These are phyloP conservation scores for Alca torda DNA, from an alignment of 2,797 vertebrate species.

Conservation along the genomic window DNA sequence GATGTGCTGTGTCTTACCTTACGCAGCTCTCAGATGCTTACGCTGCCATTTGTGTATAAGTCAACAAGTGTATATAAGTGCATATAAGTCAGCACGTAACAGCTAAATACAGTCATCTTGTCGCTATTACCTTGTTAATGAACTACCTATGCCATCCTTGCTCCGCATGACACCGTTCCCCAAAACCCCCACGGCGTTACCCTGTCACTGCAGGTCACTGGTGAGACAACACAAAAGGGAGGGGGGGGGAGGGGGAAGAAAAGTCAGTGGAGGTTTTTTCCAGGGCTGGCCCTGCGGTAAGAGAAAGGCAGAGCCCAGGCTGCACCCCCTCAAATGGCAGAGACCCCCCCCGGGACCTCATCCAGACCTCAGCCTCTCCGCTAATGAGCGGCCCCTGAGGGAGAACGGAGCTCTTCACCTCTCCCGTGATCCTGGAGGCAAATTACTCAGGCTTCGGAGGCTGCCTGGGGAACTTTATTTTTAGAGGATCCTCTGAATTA, in stretches of 20 bases:
- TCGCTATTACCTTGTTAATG: background rate
- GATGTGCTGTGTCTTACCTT: background rate
- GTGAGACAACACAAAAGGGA: background rate
- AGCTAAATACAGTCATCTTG: background rate
- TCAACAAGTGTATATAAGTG: background rate
- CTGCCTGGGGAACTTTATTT: conserved; percentile 49
- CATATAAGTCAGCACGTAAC: background rate
- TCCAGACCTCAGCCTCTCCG: background rate
- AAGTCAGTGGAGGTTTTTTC: background rate
- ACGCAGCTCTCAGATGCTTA: background rate
- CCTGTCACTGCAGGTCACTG: background rate
- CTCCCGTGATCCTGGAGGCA: background rate
- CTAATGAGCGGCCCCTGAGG: background rate
- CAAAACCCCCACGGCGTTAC: rapidly evolving
- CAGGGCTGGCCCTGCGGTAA: background rate
- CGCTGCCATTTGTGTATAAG: background rate
- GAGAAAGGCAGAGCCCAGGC: background rate
- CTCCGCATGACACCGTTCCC: rapidly evolving
- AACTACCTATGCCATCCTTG: background rate
- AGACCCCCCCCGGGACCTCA: background rate
- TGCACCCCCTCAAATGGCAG: background rate
- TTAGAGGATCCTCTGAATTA: conserved; percentile 59
- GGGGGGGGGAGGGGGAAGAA: no score
- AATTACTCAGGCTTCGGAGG: conserved; percentile 3
- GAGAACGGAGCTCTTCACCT: background rate